Evolutionary conservation across 2,797 vertebrate genomes (phyloP), one percentile per base, ranked within the genome.

Genomic region (Sarcophilus harrisii): DNA sequence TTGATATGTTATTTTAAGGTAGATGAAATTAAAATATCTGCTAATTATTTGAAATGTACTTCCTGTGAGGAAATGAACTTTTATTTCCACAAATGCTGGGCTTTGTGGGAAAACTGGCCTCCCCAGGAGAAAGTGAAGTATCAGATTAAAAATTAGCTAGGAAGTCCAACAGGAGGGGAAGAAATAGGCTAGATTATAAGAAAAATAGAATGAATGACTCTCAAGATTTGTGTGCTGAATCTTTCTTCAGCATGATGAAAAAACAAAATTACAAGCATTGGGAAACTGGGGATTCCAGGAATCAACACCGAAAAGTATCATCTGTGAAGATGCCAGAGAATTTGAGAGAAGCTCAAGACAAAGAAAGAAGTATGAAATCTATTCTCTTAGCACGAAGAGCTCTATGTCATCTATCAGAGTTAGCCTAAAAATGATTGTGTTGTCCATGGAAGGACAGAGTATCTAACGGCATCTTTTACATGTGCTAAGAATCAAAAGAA

Each of bases 391-490:
- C 90, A 99, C 99, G 98, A 99, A 92, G 99, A 99, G 94, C 99
- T 99, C 0, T 99, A 99, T 90, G 99, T 99, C 97, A 99, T 99
- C 98, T 99, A 99, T 95, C 99, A 99, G 97, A 99, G 99, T 59
- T 98, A 99, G 87, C 99, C 99, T 16, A 99, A 99, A 98, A 99
- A 99, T 90, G 99, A 99, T 97, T 99, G 99, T 98, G 99, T 99
- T 62, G 99, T 99, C 10, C 99, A 99, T 10, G 99, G 99, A 30
- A 99, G 98, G 62, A 99, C 99, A 0, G 99, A 99, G 66, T 99
- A 99, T 98, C 99, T 99, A 89, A 99, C 99, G 99, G 99, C 99
- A 1, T 99, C 99, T 97, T 99, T 99, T 92, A 98, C 99, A 0
- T 99, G 99, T 11, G 99, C 99, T 52, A 99, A 99, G 95, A 99